Conservation (phyloP, 2,888 invertebrate genomes). For the Autographa pulchrina region DNA sequence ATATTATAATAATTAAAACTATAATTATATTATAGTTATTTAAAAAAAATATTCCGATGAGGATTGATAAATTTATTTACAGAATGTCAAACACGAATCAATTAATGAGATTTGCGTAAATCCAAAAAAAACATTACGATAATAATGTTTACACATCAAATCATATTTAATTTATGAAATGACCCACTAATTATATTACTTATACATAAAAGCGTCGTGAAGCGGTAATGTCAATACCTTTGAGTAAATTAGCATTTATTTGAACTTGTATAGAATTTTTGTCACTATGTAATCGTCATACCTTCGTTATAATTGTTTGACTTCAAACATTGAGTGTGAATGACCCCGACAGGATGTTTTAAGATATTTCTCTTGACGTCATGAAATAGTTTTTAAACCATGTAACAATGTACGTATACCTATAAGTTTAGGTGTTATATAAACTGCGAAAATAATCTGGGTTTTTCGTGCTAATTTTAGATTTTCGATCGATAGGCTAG, state of each 20-base stretch:
- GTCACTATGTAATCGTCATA: constrained; percentile 18
- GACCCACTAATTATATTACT: constrained; percentile 26
- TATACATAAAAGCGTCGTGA: constrained; percentile 20
- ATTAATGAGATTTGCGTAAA: not conserved
- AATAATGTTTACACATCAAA: not conserved
- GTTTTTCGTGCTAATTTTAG: not conserved
- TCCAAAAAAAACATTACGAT: not conserved
- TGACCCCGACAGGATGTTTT: constrained; percentile 39
- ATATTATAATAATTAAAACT: too few species aligned
- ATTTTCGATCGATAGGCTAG: not conserved
- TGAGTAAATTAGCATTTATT: constrained; percentile 27
- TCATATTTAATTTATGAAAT: constrained; percentile 13
- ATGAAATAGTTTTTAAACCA: constrained; percentile 33
- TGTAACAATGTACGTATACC: not conserved
- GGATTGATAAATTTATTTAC: not conserved
- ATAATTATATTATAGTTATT: not conserved
- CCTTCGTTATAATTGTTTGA: constrained; percentile 35
- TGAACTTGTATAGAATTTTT: constrained; percentile 32
- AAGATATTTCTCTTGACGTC: constrained; percentile 32
- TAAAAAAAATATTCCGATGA: not conserved
- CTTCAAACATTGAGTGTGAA: constrained; percentile 48
- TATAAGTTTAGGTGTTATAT: constrained; percentile 25
- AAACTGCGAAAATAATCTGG: constrained; percentile 32
- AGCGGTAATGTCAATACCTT: constrained; percentile 20
- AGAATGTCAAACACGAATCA: not conserved